phyloP scores from a whole-genome alignment of 2,797 vertebrate genomes.

The Adrianichthys oophorus region DNA sequence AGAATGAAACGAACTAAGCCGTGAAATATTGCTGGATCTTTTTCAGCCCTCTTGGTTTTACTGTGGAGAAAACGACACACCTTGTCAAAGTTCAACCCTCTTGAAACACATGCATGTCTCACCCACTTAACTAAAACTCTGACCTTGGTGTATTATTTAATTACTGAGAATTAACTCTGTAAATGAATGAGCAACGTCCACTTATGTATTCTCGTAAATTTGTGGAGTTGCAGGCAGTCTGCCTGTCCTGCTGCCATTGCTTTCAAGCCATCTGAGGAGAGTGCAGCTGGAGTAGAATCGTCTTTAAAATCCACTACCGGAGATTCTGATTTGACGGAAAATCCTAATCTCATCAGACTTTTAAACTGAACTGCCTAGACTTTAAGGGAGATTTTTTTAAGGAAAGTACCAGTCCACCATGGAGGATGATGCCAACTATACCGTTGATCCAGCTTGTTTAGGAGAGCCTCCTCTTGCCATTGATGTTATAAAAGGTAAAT shows the following conservation, averaged over 20 bases:
- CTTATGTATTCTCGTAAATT: conserved; percentile 33
- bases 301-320: not conserved
- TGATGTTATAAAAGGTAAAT: conserved; percentile 75
- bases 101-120: not conserved
- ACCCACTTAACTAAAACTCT: conserved; percentile 14
- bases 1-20: no score
- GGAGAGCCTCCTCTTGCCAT: conserved; percentile 75
- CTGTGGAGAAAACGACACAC: conserved; percentile 34
- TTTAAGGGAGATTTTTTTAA: not conserved
- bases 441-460: conserved; percentile 73
- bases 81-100: conserved; percentile 57
- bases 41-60: conserved; percentile 12
- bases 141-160: conserved; percentile 27
- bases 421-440: conserved; percentile 62
- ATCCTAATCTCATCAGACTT: conserved; percentile 2
- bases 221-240: not conserved
- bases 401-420: conserved; percentile 26
- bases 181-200: conserved; percentile 57
- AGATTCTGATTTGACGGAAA: not conserved
- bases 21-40: conserved; percentile 1
- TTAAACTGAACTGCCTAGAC: not conserved
- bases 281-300: conserved; percentile 4
- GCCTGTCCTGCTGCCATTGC: conserved; percentile 22
- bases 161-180: conserved; percentile 37
- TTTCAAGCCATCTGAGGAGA: conserved; percentile 15